Conservation (phyloP, 1,140 invertebrate genomes). For the Drosophila leontia region DNA sequence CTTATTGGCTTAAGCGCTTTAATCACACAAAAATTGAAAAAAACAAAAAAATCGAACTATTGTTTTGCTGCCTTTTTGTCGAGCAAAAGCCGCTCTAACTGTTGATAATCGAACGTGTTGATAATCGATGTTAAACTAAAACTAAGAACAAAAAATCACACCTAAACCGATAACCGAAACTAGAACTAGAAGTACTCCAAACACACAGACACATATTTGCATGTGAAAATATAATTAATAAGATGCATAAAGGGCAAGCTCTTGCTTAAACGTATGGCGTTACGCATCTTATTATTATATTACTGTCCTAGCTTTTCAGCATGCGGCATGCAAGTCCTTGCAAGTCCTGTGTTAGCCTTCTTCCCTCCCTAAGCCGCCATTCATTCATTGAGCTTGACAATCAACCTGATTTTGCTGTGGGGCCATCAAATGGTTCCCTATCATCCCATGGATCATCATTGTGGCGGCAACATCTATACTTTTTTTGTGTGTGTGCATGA, state of each 20-base stretch:
- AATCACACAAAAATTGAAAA: constrained; percentile 2
- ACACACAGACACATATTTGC: constrained; percentile 2
- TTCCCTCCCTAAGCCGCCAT: too few species aligned
- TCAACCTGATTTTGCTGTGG: constrained; percentile 38
- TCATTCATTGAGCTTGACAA: constrained; percentile 36
- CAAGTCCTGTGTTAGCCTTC: too few species aligned
- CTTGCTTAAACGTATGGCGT: neutral
- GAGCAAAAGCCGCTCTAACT: constrained; percentile 37
- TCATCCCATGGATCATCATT: constrained; percentile 1
- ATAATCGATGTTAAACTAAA: constrained; percentile 45
- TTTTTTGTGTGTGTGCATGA: constrained; percentile 9
- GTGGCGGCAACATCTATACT: neutral
- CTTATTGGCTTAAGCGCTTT: constrained; percentile 34
- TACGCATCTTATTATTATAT: neutral
- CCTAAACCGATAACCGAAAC: neutral
- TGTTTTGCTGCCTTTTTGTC: constrained; percentile 15
- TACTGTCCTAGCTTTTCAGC: constrained; percentile 3
- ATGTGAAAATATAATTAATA: neutral
- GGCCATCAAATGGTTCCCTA: constrained; percentile 9
- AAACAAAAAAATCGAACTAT: neutral
- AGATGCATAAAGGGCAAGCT: neutral
- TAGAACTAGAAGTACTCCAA: neutral
- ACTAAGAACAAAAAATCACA: constrained; percentile 3
- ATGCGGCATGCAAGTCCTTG: constrained; percentile 7
- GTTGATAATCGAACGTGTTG: constrained; percentile 69